A percentile compares a stretch with the other conserved stretches of the same genome.
phyloP scores from a whole-genome alignment of 2,113 vertebrate genomes.

The Dinomys branickii region DNA sequence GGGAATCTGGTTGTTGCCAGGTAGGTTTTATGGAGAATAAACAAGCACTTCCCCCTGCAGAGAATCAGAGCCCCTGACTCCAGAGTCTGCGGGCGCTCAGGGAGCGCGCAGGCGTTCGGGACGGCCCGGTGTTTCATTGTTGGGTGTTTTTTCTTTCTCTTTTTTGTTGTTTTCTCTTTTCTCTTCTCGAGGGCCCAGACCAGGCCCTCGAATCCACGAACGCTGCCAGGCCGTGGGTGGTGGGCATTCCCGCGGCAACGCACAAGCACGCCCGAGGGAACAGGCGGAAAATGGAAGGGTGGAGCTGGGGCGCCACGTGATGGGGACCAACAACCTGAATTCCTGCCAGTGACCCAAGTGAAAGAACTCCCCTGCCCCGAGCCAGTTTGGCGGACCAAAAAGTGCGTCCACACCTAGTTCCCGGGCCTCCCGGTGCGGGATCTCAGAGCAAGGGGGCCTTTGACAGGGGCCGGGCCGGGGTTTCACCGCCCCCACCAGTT shows the following conservation, averaged over 20 bases:
- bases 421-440: not conserved
- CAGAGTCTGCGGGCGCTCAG: not conserved
- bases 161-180: too few species aligned
- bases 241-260: not conserved
- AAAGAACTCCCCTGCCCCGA: not conserved
- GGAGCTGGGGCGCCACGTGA: not conserved
- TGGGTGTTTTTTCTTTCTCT: too few species aligned
- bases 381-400: not conserved
- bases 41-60: not conserved
- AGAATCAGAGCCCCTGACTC: not conserved
- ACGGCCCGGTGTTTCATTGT: too few species aligned
- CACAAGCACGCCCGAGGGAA: not conserved
- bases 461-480: too few species aligned
- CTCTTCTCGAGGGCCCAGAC: too few species aligned
- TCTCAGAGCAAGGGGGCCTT: too few species aligned
- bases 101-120: not conserved
- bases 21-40: conserved; percentile 18
- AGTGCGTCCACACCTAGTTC: not conserved
- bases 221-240: not conserved
- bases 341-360: rapidly evolving
- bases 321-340: not conserved
- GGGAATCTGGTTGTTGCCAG: conserved; percentile 21
- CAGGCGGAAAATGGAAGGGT: not conserved
- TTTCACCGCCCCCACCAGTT: not conserved
- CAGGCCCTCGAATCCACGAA: not conserved